Base-by-base conservation (phyloP, 2,113 vertebrate genomes). In the Donacobius atricapilla region DNA sequence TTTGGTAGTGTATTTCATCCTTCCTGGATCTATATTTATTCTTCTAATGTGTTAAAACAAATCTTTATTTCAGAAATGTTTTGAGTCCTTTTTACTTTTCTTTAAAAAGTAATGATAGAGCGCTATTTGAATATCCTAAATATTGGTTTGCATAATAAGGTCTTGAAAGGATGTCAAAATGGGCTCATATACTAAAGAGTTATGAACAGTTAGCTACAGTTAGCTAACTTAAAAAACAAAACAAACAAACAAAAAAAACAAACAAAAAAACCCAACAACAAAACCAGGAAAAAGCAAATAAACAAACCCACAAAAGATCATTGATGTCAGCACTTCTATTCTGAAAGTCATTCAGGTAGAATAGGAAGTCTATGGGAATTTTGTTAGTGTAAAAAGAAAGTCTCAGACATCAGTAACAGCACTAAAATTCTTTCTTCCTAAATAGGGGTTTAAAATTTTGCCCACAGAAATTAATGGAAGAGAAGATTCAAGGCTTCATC, bases 231-330 rank as follows among this genome's bases (percentile, higher is more conserved):
- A 0, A 33, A 13, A 19, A 37, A 44, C 5, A 47, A 47, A 48
- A 45, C 19, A 20, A 53, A 14, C 23, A 33, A 24, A 7, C 44
- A 45, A 21, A 25, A 39, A 23, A 14, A n/a, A n/a, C n/a, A 39
- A 1, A 13, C 10, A 35, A 48, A 5, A 31, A 54, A 35, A 39
- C 2, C n/a, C n/a, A n/a, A n/a, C n/a, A n/a, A n/a, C n/a, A n/a
- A 20, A 71, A 48, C 25, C 13, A 80, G 53, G 3, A 37, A 72
- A 57, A 81, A 44, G 8, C 11, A 65, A 58, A 66, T 28, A 58
- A 80, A n/a, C n/a, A n/a, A n/a, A 61, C 10, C 5, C 20, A 65
- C 6, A 42, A 30, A 51, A 47, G 10, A 8, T 13, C 71, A 5
- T 19, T 68, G 6, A 47, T 44, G 8, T 56, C 53, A 90, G n/a